A percentile compares a stretch with the other conserved stretches of the same genome.
These are phyloP conservation scores for Pycnonotus jocosus DNA, from an alignment of 2,113 vertebrate species.

Conservation along the genomic window DNA sequence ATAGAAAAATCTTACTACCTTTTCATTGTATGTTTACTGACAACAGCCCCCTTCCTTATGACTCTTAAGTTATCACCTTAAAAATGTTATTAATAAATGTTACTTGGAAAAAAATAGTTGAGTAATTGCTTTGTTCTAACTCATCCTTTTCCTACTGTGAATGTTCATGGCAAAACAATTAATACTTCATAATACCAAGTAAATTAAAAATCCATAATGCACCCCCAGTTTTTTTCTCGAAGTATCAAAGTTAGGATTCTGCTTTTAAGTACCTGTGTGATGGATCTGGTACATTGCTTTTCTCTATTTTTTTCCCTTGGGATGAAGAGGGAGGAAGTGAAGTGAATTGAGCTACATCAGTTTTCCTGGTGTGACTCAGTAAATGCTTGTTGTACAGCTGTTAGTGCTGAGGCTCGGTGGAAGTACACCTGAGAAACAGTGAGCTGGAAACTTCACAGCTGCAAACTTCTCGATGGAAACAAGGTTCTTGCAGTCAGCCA, in stretches of 20 bases:
- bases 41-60: neutral
- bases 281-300: neutral
- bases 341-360: neutral
- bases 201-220: neutral
- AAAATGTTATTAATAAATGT: constrained; percentile 61
- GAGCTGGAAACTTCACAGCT: neutral
- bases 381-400: neutral
- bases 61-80: constrained; percentile 49
- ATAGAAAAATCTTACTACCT: constrained; percentile 27
- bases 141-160: neutral
- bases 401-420: neutral
- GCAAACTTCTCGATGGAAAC: neutral
- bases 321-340: neutral
- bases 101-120: neutral
- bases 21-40: constrained; percentile 55
- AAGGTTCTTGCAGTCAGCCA: neutral
- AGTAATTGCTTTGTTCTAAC: constrained; percentile 29
- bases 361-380: neutral
- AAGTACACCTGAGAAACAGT: neutral
- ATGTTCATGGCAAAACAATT: neutral
- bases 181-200: neutral
- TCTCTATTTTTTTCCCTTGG: no score
- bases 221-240: neutral
- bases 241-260: neutral
- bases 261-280: neutral